Evolutionary conservation across 37 sponge, comb jelly and placozoan genomes (phyloP).

Genomic region (Amphimedon queenslandica): DNA sequence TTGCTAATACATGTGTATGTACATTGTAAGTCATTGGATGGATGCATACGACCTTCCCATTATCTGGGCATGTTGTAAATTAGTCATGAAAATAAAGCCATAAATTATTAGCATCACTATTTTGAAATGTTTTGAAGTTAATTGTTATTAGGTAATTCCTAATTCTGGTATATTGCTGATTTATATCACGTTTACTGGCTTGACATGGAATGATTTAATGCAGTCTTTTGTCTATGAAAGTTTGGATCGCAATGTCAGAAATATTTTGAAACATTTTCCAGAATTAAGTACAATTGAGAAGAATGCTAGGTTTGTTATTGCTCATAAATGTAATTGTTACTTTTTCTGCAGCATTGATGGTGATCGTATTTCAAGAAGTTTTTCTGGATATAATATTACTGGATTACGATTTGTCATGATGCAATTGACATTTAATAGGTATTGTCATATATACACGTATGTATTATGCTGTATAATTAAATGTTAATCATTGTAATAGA

Average conservation of each 20-base stretch:
- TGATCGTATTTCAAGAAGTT: conserved; percentile 29
- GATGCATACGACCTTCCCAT: too few species aligned
- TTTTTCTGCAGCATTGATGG: conserved; percentile 23
- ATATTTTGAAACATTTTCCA: conserved; percentile 42
- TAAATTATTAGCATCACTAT: too few species aligned
- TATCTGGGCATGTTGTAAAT: too few species aligned
- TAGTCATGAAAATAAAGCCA: too few species aligned
- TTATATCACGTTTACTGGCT: conserved; percentile 17
- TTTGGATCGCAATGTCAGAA: conserved; percentile 30
- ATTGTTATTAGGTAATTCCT: neutral
- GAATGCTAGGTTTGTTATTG: conserved; percentile 21
- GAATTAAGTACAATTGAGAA: conserved; percentile 38
- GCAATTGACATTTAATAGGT: conserved; percentile 29
- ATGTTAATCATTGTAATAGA: neutral
- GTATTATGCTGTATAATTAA: neutral
- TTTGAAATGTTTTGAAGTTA: too few species aligned
- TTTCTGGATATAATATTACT: conserved; percentile 13
- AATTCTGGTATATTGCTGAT: conserved; percentile 10
- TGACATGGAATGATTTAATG: conserved; percentile 39
- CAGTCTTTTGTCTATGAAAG: conserved; percentile 31
- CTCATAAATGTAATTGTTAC: too few species aligned
- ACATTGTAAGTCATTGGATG: too few species aligned
- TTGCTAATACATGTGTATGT: too few species aligned
- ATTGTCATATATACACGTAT: neutral
- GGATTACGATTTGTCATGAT: conserved; percentile 34